These are phyloP conservation scores for Andrena bucephala DNA, from an alignment of 2,888 invertebrate species.

Conservation along the genomic window DNA sequence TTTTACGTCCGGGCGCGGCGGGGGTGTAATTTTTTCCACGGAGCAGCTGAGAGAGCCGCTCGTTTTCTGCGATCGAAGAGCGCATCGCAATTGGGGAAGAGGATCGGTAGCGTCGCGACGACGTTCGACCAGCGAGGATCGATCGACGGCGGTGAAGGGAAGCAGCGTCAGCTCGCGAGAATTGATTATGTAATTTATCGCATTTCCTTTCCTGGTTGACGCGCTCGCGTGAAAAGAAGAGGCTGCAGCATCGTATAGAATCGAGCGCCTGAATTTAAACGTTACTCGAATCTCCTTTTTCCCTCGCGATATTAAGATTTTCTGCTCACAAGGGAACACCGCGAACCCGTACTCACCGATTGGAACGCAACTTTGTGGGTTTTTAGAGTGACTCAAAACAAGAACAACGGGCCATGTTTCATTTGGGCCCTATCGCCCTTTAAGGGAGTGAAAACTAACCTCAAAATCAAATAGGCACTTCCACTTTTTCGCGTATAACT, in stretches of 20 bases:
- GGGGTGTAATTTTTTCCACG: slow-evolving; percentile 30
- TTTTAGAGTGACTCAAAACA: no score
- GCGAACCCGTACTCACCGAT: no score
- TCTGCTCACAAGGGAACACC: neutral
- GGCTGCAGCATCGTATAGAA: neutral
- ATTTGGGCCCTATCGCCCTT: no score
- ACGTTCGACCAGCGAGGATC: slow-evolving; percentile 19
- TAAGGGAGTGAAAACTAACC: no score
- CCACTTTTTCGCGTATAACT: no score
- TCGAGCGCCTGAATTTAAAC: neutral
- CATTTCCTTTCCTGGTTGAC: slow-evolving; percentile 52
- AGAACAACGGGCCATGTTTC: no score
- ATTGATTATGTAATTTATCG: slow-evolving; percentile 50
- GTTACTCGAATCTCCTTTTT: neutral
- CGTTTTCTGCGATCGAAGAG: slow-evolving; percentile 11
- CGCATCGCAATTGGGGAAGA: slow-evolving; percentile 33
- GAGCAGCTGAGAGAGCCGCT: neutral
- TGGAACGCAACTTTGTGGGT: no score
- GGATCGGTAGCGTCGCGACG: slow-evolving; percentile 7
- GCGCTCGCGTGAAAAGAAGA: slow-evolving; percentile 19
- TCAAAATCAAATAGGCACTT: no score
- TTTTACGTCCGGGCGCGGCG: slow-evolving; percentile 31
- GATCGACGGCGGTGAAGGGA: slow-evolving; percentile 33
- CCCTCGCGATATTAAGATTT: neutral
- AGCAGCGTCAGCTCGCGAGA: slow-evolving; percentile 5